Evolutionary conservation across 2,888 invertebrate species (phyloP).

Genomic region (Cheiracanthium punctorium): DNA sequence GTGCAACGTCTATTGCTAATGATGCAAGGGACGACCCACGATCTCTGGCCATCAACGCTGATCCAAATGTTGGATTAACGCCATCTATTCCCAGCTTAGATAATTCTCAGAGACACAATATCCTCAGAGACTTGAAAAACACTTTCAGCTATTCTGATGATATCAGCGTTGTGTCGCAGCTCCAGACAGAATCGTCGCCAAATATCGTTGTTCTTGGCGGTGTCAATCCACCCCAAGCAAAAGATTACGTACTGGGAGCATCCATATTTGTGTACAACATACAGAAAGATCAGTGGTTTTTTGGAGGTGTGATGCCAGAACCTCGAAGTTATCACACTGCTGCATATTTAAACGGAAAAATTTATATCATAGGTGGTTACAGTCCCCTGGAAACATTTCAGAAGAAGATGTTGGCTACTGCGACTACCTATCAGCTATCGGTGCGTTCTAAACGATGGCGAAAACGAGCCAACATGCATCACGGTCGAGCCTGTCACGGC

Average conservation of each 20-base stretch:
- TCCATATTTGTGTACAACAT: conserved; percentile 55
- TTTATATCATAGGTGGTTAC: conserved; percentile 59
- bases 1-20: conserved; percentile 19
- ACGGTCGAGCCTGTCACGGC: conserved; percentile 56
- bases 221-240: conserved; percentile 41
- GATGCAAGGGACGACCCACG: background rate
- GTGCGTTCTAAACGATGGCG: conserved; percentile 61
- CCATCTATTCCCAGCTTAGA: conserved; percentile 12
- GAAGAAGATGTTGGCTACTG: conserved; percentile 49
- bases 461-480: conserved; percentile 57
- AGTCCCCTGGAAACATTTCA: conserved; percentile 35
- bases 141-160: background rate
- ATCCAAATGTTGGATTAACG: conserved; percentile 54
- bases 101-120: conserved; percentile 9
- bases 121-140: background rate
- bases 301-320: conserved; percentile 56
- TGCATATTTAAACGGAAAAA: conserved; percentile 46
- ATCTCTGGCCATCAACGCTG: conserved; percentile 39
- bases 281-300: conserved; percentile 45
- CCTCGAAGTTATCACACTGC: conserved; percentile 55
- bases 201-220: conserved; percentile 48
- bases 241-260: conserved; percentile 40
- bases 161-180: conserved; percentile 11
- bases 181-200: conserved; percentile 43
- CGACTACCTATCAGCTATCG: conserved; percentile 32